Evolutionary conservation across 1,140 invertebrate species (phyloP).

Genomic region (Arion vulgaris): DNA sequence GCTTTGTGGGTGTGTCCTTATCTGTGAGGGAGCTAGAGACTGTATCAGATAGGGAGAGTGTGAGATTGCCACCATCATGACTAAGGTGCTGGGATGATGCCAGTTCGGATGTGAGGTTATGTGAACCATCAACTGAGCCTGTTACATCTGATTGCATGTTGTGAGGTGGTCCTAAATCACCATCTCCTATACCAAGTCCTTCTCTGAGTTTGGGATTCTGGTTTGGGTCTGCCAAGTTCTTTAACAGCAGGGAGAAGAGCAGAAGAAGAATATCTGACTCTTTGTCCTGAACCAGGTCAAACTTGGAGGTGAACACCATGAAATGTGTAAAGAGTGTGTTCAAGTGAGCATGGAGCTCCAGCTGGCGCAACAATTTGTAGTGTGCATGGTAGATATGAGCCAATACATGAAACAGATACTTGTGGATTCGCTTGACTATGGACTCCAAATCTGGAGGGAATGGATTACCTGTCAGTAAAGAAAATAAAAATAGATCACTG

Average conservation of each 20-base stretch:
- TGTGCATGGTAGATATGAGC: conserved; percentile 98
- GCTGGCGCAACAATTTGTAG: conserved; percentile 93
- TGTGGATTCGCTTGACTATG: conserved; percentile 95
- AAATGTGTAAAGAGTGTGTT: conserved; percentile 97
- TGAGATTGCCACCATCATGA: conserved; percentile 20
- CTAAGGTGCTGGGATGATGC: background rate
- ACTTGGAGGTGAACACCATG: conserved; percentile 87
- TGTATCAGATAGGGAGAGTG: conserved; percentile 17
- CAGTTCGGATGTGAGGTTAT: background rate
- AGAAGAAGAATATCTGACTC: conserved; percentile 92
- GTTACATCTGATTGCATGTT: background rate
- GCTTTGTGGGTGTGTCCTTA: conserved; percentile 1
- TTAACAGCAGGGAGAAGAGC: conserved; percentile 62
- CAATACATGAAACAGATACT: conserved; percentile 96
- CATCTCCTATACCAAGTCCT: conserved; percentile 31
- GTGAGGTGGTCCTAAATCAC: background rate
- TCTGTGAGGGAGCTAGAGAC: background rate
- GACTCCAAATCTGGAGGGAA: conserved; percentile 95
- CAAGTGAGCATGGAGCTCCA: conserved; percentile 91
- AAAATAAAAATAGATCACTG: no score
- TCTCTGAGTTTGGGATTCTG: conserved; percentile 51
- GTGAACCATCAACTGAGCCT: no score
- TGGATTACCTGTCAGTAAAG: conserved; percentile 82
- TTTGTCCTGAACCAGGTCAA: conserved; percentile 89
- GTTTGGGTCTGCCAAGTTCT: conserved; percentile 62